Conservation (phyloP, 2,888 invertebrate genomes). For the Plebejus melissa region DNA sequence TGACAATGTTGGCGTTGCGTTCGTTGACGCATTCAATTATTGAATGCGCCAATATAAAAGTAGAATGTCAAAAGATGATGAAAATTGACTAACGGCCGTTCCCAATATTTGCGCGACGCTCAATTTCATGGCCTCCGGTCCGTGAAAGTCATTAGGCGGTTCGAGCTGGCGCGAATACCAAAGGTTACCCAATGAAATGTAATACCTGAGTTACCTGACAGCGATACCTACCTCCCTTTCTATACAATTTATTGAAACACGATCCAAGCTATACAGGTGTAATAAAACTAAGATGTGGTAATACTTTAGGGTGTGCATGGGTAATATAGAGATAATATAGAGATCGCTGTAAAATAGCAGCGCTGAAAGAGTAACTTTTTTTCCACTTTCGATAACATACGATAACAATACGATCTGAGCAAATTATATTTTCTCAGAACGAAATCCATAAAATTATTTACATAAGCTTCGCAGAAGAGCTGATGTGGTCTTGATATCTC, state of each 20-base stretch:
- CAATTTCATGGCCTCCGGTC: neutral
- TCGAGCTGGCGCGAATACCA: neutral
- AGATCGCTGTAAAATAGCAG: too few relatives aligned
- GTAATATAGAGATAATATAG: too few relatives aligned
- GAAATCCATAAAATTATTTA: conserved; percentile 9
- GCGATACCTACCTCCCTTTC: neutral
- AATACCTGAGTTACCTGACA: neutral
- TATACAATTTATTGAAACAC: neutral
- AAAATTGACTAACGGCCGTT: too few relatives aligned
- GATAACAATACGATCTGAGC: neutral
- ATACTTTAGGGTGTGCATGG: too few relatives aligned
- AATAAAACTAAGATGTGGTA: too few relatives aligned
- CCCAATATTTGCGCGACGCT: neutral
- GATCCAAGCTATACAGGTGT: neutral
- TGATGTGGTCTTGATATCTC: neutral
- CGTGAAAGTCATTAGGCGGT: conserved; percentile 6
- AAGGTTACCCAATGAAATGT: conserved; percentile 15
- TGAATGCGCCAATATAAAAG: too few relatives aligned
- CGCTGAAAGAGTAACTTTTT: too few relatives aligned
- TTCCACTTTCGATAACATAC: too few relatives aligned
- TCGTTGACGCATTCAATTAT: too few relatives aligned
- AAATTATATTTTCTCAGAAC: conserved; percentile 11
- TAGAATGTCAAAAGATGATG: too few relatives aligned
- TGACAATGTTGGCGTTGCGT: too few relatives aligned
- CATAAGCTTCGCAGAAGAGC: neutral